Base-by-base conservation (phyloP, 92 coral and sea anemone genomes). In the Desmophyllum pertusum region DNA sequence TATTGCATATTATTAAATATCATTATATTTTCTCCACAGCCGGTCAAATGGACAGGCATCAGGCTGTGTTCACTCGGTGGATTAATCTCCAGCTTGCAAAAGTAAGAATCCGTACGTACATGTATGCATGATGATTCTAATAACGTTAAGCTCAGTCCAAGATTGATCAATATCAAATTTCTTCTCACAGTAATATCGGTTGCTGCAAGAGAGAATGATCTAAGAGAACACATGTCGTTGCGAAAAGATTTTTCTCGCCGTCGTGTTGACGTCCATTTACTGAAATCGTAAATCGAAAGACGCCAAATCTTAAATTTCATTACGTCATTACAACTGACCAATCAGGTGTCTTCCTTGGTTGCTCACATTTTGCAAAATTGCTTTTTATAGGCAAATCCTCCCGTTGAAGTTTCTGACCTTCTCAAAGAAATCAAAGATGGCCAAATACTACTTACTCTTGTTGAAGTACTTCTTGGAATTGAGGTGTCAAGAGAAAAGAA, bases 381-480 rank as follows among this genome's bases (percentile, higher is more conserved):
- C 7, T 69, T 45, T 18, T n/a, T 41, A 36, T 25, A 84, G 87
- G 87, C 75, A 7, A 75, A 75, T 19, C 83, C 87, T 74, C 81
- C 76, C 10, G 62, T 37, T 25, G 51, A 75, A 46, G 87, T 84
- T 10, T 1, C 55, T 23, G 75, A 84, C 18, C 39, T 75, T 17
- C 46, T 17, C 36, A 38, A 19, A 1, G 83, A 75, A 10, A 31
- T 76, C 10, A 84, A 78, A 75, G 82, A 76, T 64, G 87, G 87
- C 3, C 55, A 65, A 8, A 21, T 75, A 21, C 52, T 84, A 1
- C 73, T 84, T 21, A 55, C 87, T 35, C 87, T 84, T 84, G 11
- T 84, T 10, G 87, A 84, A 84, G 82, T 84, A 10, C 87, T 84
- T n/a, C 74, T 75, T 65, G 81, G 63, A 29, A 36, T 65, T 51